Percentiles rank a stretch among this genome's conserved stretches.
Conservation (phyloP, 2,797 vertebrate species). For the Sandelia bainsii region DNA sequence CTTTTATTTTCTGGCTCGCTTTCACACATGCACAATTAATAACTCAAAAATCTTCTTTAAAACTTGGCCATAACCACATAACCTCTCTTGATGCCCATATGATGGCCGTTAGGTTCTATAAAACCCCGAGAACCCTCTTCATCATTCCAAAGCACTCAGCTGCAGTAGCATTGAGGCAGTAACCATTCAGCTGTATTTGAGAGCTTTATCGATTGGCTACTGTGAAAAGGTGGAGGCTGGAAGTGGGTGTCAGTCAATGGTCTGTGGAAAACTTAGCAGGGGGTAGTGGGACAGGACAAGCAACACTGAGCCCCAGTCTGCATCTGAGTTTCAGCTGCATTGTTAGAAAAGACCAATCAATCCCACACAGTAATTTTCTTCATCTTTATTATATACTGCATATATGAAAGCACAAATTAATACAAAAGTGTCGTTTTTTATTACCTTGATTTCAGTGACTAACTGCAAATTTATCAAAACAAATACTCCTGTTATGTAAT, state of each 20-base stretch:
- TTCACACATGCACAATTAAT: conserved; percentile 27
- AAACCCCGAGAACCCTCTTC: conserved; percentile 52
- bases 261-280: conserved; percentile 40
- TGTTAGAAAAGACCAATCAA: conserved; percentile 54
- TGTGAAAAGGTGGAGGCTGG: conserved; percentile 24
- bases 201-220: conserved; percentile 70
- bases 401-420: background rate
- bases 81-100: conserved; percentile 50
- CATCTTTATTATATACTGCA: background rate
- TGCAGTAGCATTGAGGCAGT: conserved; percentile 25
- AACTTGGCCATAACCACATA: conserved; percentile 37
- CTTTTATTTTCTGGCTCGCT: conserved; percentile 9
- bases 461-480: background rate
- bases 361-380: conserved; percentile 28
- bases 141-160: conserved; percentile 53
- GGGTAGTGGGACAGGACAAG: conserved; percentile 24
- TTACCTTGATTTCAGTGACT: background rate
- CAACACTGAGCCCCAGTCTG: conserved; percentile 60
- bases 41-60: conserved; percentile 28
- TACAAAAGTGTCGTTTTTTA: background rate
- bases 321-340: conserved; percentile 29
- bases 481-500: background rate
- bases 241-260: background rate
- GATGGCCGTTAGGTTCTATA: conserved; percentile 46
- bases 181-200: conserved; percentile 59